phyloP scores from a whole-genome alignment of 2,888 invertebrate genomes.

The Spilosoma lubricipeda region DNA sequence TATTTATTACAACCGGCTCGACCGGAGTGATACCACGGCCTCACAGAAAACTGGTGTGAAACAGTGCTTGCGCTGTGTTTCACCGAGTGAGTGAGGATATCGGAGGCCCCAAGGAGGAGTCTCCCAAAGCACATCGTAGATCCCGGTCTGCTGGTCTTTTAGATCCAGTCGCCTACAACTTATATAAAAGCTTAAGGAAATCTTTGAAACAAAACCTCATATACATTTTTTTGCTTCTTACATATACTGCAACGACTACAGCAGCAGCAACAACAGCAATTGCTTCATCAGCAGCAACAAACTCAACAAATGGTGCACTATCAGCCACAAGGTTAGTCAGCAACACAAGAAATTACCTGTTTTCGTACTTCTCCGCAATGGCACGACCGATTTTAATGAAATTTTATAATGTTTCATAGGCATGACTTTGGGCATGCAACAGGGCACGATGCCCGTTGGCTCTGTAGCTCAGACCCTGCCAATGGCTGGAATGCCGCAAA shows the following conservation, averaged over 20 bases:
- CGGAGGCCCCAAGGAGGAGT: too few species aligned
- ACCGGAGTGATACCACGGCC: too few species aligned
- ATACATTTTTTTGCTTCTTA: not conserved
- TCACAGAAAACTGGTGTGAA: too few species aligned
- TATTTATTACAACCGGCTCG: too few species aligned
- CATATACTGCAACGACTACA: slow-evolving; percentile 69
- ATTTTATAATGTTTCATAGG: slow-evolving; percentile 60
- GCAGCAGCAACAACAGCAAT: slow-evolving; percentile 71
- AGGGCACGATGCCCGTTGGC: slow-evolving; percentile 89
- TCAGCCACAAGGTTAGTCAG: slow-evolving; percentile 70
- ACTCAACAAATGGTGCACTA: slow-evolving; percentile 81
- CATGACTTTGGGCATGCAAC: slow-evolving; percentile 87
- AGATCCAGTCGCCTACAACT: too few species aligned
- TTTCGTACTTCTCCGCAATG: too few species aligned
- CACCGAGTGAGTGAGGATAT: too few species aligned
- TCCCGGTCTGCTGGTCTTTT: too few species aligned
- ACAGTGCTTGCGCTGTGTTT: too few species aligned
- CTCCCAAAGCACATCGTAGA: too few species aligned
- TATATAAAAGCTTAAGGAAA: not conserved
- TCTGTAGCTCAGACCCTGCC: slow-evolving; percentile 86
- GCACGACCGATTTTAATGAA: too few species aligned
- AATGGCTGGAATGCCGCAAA: slow-evolving; percentile 84
- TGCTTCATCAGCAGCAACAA: slow-evolving; percentile 75
- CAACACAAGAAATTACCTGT: not conserved
- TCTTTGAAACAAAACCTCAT: not conserved